Base-by-base conservation (phyloP, 2,888 invertebrate species). In the Psococerastis gibbosa region DNA sequence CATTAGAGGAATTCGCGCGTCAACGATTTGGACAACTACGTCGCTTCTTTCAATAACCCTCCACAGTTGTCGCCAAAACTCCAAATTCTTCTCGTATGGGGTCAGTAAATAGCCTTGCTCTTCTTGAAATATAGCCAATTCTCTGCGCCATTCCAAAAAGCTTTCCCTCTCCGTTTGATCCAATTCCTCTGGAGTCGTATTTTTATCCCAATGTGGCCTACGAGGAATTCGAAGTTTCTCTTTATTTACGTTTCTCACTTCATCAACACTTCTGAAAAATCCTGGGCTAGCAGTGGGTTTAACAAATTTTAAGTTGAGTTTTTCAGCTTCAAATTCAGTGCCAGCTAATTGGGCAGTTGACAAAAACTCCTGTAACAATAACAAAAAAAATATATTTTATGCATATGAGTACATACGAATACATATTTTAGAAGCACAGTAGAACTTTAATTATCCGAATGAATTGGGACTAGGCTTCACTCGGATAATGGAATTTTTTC, bases 1-100 rank as follows among this genome's bases (percentile, higher is more conserved):
- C 5, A 98, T 64, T 38, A 95, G 63, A 1, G 98, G 98, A 67
- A 97, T 94, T 50, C 98, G 70, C 0, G 91, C 94, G 69, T 98
- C 98, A 11, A 97, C 80, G 49, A 99, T 87, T 61, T 99, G 85
- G 11, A 91, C 74, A 13, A 95, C 70, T 0, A 95, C 73, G 64
- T 95, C 89, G 57, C 92, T 72, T 52, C 85, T 75, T 60, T 99
- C 98, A n/a, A 98, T 74, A 0, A 98, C 97, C 52, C 97, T 72
- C 98, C 98, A 99, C 23, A 99, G 60, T 59, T 99, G 98, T 41
- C 94, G 73, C 98, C 98, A 98, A 53, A 98, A 85, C 59, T 98
- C 94, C 16, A 97, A 61, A 63, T 98, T 99, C 56, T 89, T 83
- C 57, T 99, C 98, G 62, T 91, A 98, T 0, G 98, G 98, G 0